Evolutionary conservation across 2,113 vertebrate species (phyloP), one percentile per base, ranked within the genome.

Genomic region (Saccopteryx leptura): DNA sequence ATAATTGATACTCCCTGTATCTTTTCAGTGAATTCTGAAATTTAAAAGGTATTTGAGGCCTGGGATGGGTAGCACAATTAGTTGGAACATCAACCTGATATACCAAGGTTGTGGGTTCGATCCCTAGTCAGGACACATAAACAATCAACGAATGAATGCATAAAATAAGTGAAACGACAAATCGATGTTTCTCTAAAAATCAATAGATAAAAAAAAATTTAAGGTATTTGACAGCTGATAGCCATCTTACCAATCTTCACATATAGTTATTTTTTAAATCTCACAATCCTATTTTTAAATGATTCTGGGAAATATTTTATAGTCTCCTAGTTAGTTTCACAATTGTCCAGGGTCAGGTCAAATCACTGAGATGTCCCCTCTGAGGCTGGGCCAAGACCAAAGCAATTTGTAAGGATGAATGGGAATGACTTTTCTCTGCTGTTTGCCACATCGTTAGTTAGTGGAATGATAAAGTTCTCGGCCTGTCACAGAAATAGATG

Each of bases 221-320:
- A 58, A 82, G 28, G 7, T n/a, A 82, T 48, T 80, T 74, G 23
- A 65, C 56, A 85, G 39, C 48, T 56, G 56, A 80, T n/a, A 23
- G 9, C 50, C 13, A 26, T 86, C 28, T 87, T 48, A 68, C 5
- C 66, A 91, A 33, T 2, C 1, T 88, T 88, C 66, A 68, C 11
- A 10, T 85, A 19, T 76, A 63, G 31, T 71, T 68, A 56, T 76
- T 72, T 85, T 88, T 52, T 17, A 66, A 87, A 54, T 90, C 33
- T 95, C 66, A 82, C n/a, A 60, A 18, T 76, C 78, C 54, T 60
- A 31, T 76, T 92, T 90, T 93, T 80, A 79, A 90, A 31, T 85
- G 50, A 48, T 71, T 71, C 48, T 94, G 74, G 79, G 52, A 28
- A 19, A 85, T 13, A 60, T 63, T 90, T 56, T 72, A 66, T 1